Evolutionary conservation across 2,113 vertebrate genomes (phyloP).

Genomic region (Microcebus lehilahytsara): DNA sequence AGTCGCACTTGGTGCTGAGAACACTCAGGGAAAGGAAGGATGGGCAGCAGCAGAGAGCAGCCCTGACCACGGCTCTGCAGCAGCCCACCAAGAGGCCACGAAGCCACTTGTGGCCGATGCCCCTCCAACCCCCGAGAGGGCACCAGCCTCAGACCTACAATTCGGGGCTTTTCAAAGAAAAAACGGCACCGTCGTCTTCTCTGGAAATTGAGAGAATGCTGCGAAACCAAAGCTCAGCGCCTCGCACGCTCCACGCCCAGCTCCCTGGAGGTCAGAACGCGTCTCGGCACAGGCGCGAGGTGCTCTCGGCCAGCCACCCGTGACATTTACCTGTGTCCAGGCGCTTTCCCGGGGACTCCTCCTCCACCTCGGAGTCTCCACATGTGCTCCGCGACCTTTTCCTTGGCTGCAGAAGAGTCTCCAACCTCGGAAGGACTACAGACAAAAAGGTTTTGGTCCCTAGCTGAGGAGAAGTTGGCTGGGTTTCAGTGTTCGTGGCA

Average conservation of each 20-base stretch:
- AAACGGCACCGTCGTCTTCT: neutral
- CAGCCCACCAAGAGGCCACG: neutral
- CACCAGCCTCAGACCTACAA: neutral
- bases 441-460: constrained; percentile 98
- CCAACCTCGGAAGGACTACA: constrained; percentile 97
- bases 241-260: no score
- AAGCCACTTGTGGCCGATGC: neutral
- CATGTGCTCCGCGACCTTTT: constrained; percentile 95
- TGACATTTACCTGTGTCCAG: constrained; percentile 91
- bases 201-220: neutral
- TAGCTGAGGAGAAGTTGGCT: constrained; percentile 90
- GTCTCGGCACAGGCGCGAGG: neutral
- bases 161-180: neutral
- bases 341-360: constrained; percentile 91
- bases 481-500: constrained; percentile 87
- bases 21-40: neutral
- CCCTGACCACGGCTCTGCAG: neutral
- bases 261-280: neutral
- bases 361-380: constrained; percentile 89
- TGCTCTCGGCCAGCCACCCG: neutral
- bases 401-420: constrained; percentile 96
- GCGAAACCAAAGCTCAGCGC: neutral
- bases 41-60: no score
- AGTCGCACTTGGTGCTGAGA: neutral
- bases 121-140: neutral